Evolutionary conservation across 2,113 vertebrate species (phyloP).

Genomic region (Burhinus oedicnemus): DNA sequence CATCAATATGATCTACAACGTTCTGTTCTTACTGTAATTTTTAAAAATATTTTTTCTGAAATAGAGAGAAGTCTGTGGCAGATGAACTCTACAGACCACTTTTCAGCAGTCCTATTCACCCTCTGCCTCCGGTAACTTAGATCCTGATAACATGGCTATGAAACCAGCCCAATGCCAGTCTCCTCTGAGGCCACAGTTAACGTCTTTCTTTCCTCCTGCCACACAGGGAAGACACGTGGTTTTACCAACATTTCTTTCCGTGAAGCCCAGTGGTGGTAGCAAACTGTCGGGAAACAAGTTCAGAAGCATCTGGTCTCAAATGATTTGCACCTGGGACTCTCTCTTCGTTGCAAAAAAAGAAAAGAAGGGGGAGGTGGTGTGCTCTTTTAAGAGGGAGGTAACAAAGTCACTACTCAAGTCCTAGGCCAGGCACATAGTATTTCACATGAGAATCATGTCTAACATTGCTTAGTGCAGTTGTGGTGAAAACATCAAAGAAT

Average conservation of each 20-base stretch:
- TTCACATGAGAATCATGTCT: neutral
- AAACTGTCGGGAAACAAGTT: neutral
- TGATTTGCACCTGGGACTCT: neutral
- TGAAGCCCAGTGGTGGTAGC: neutral
- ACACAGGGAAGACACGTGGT: neutral
- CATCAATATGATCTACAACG: too few species aligned
- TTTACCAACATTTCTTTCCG: neutral
- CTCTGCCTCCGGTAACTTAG: rapidly evolving
- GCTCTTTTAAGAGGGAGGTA: neutral
- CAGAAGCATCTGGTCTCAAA: neutral
- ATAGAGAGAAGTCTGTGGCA: neutral
- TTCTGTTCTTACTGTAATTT: neutral
- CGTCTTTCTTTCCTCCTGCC: neutral
- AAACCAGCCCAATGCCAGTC: neutral
- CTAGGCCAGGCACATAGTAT: neutral
- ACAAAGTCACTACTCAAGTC: too few species aligned
- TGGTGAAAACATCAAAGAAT: neutral
- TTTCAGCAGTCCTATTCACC: neutral
- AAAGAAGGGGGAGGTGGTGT: neutral
- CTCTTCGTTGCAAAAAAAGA: neutral
- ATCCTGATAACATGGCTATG: neutral
- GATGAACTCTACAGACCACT: neutral
- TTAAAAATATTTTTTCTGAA: neutral
- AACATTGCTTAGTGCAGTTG: neutral
- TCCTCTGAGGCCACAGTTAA: neutral